Percentiles rank a stretch among this genome's conserved stretches.
Conservation (phyloP, 1,140 invertebrate genomes). For the Drosophila takahashii region DNA sequence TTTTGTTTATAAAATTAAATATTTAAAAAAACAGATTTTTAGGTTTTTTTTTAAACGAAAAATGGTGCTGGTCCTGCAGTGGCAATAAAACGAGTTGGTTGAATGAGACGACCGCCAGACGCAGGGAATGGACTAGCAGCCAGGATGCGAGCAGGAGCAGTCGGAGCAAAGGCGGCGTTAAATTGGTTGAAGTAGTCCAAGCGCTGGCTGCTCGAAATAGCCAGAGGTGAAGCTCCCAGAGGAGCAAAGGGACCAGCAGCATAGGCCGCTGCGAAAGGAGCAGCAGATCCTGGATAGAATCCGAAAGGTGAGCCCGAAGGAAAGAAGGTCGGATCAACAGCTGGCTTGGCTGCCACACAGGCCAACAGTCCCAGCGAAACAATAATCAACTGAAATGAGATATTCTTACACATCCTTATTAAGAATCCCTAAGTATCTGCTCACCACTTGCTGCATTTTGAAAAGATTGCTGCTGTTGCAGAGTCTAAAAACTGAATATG, state of each 20-base stretch:
- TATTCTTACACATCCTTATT: neutral
- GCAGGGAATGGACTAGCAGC: slow-evolving; percentile 27
- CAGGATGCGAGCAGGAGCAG: slow-evolving; percentile 47
- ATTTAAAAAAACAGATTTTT: neutral
- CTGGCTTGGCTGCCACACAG: slow-evolving; percentile 21
- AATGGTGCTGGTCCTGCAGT: slow-evolving; percentile 32
- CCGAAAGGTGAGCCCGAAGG: slow-evolving; percentile 23
- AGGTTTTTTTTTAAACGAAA: slow-evolving; percentile 19
- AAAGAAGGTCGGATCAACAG: slow-evolving; percentile 6
- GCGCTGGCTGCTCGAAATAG: slow-evolving; percentile 65
- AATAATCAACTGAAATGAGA: slow-evolving; percentile 21
- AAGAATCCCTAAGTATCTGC: neutral
- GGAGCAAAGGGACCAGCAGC: slow-evolving; percentile 15
- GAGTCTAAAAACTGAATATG: slow-evolving; percentile 34
- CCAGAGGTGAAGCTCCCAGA: slow-evolving; percentile 33
- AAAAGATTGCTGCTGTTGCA: neutral
- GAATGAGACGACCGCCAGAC: slow-evolving; percentile 25
- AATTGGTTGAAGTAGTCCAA: slow-evolving; percentile 70
- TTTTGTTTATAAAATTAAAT: slow-evolving; percentile 29
- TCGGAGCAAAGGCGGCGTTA: slow-evolving; percentile 60
- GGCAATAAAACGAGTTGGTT: slow-evolving; percentile 40
- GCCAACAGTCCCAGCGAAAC: slow-evolving; percentile 39
- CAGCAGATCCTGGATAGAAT: slow-evolving; percentile 2
- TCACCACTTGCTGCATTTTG: slow-evolving; percentile 53
- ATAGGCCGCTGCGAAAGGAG: slow-evolving; percentile 8